phyloP scores from a whole-genome alignment of 2,888 invertebrate species.

The Himalopsyche anomala region DNA sequence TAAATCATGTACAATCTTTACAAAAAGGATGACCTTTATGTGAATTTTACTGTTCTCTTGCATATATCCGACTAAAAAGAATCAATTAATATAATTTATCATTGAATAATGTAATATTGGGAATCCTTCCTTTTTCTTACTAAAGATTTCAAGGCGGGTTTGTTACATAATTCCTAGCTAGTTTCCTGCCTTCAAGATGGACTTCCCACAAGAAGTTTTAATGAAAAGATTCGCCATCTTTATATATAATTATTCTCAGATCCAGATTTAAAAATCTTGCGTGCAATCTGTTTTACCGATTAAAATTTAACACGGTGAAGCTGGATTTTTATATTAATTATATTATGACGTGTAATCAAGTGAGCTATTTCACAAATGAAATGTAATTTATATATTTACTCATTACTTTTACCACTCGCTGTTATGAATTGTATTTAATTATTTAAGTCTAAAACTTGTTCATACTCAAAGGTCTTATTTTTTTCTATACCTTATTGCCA shows the following conservation, averaged over 20 bases:
- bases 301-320: neutral
- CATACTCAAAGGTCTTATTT: too few species aligned
- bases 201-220: neutral
- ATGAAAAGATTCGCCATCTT: neutral
- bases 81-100: too few species aligned
- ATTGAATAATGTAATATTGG: too few species aligned
- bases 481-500: too few species aligned
- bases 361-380: slow-evolving; percentile 17
- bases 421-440: neutral
- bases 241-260: neutral
- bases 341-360: slow-evolving; percentile 34
- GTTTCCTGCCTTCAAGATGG: neutral
- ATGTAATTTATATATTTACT: slow-evolving; percentile 18
- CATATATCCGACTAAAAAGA: too few species aligned
- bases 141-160: neutral
- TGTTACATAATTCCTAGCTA: neutral
- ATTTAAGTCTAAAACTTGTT: too few species aligned
- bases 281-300: slow-evolving; percentile 14
- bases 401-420: slow-evolving; percentile 11
- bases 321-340: slow-evolving; percentile 30
- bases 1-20: too few species aligned
- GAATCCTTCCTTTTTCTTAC: neutral
- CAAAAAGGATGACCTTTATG: too few species aligned
- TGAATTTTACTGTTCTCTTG: too few species aligned
- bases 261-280: slow-evolving; percentile 15